Evolutionary conservation across 2,113 vertebrate genomes (phyloP).

Genomic region (Cnemophilus loriae): DNA sequence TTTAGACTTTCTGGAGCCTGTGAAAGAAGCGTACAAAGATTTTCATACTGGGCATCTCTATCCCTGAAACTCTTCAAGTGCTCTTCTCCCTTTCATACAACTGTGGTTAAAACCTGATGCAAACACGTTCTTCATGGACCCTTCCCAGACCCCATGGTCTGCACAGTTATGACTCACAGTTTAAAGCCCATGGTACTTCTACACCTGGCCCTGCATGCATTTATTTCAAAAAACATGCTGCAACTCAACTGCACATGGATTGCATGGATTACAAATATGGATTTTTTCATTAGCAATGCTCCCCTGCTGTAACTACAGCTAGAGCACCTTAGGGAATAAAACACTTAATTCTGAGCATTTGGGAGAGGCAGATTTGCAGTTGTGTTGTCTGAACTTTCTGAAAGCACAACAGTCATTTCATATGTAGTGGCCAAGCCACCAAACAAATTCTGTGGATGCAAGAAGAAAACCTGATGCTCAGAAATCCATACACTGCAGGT

Average conservation of each 20-base stretch:
- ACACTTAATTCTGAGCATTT: neutral
- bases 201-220: neutral
- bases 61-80: neutral
- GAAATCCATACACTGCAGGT: neutral
- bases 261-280: neutral
- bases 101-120: neutral
- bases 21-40: neutral
- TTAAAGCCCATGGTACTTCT: neutral
- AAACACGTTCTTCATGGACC: neutral
- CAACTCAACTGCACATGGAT: neutral
- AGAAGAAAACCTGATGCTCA: neutral
- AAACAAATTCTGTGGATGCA: neutral
- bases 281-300: neutral
- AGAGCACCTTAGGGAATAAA: neutral
- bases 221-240: neutral
- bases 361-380: neutral
- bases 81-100: neutral
- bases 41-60: neutral
- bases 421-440: neutral
- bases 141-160: neutral
- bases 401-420: neutral
- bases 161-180: neutral
- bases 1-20: neutral
- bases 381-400: neutral
- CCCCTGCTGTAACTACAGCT: neutral